Evolutionary conservation across 1,140 invertebrate genomes (phyloP).

Genomic region (Pseudoatta argentina): DNA sequence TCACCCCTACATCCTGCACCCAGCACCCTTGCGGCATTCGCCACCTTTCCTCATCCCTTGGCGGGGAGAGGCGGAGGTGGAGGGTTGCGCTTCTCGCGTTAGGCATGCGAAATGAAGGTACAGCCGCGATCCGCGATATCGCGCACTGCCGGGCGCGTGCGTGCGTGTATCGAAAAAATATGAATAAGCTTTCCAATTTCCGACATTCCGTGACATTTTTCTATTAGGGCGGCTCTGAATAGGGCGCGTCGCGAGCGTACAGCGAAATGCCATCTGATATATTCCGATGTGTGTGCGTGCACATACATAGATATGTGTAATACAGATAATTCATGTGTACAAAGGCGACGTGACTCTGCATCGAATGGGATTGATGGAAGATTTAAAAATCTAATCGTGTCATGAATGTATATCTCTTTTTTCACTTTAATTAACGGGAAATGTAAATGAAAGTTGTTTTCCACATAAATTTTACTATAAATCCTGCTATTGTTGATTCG

Average conservation of each 20-base stretch:
- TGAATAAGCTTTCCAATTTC: conserved; percentile 87
- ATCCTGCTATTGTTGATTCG: background rate
- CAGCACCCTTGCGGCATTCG: conserved; percentile 36
- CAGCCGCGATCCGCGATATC: conserved; percentile 64
- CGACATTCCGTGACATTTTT: conserved; percentile 86
- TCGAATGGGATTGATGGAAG: background rate
- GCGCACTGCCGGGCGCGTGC: conserved; percentile 48
- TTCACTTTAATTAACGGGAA: background rate
- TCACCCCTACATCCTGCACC: conserved; percentile 13
- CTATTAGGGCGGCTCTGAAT: conserved; percentile 84
- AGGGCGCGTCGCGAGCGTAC: conserved; percentile 82
- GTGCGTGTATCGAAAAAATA: conserved; percentile 84
- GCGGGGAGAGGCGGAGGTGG: background rate
- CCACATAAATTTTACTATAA: background rate
- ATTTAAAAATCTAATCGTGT: background rate
- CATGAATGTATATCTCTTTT: background rate
- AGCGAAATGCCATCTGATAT: conserved; percentile 85
- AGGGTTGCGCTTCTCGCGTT: conserved; percentile 71
- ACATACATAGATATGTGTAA: conserved; percentile 1
- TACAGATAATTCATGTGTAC: background rate
- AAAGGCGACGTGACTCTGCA: background rate
- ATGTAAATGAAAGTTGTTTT: background rate
- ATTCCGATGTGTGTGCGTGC: conserved; percentile 78
- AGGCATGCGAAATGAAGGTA: conserved; percentile 84
- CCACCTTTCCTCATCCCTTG: conserved; percentile 60